Evolutionary conservation across 2,113 vertebrate genomes (phyloP).

Genomic region (Neogobius melanostomus): DNA sequence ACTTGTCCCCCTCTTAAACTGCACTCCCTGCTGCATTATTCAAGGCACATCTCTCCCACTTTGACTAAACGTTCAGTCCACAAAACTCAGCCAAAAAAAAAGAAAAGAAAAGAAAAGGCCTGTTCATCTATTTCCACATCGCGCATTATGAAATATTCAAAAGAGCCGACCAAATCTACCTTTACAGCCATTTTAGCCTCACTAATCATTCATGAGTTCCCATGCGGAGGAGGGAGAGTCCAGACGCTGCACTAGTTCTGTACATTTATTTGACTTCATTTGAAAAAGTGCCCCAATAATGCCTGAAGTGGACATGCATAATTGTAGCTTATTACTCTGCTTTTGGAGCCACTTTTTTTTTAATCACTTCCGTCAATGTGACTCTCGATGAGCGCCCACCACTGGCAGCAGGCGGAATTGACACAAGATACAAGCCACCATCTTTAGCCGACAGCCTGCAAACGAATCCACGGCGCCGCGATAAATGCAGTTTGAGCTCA

Average conservation of each 20-base stretch:
- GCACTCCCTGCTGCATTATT: not conserved
- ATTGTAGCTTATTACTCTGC: too few relatives aligned
- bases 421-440: too few relatives aligned
- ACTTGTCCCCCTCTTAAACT: not conserved
- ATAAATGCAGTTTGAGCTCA: too few relatives aligned
- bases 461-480: too few relatives aligned
- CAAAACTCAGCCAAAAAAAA: not conserved
- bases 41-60: not conserved
- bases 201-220: not conserved
- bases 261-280: not conserved
- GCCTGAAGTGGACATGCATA: too few relatives aligned
- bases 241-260: not conserved
- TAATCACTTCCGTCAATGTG: too few relatives aligned
- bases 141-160: conserved; percentile 1
- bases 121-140: not conserved
- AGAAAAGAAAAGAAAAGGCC: not conserved
- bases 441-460: too few relatives aligned
- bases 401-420: too few relatives aligned
- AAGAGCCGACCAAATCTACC: conserved; percentile 1
- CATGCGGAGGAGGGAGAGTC: not conserved
- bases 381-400: too few relatives aligned
- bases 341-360: too few relatives aligned
- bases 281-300: not conserved
- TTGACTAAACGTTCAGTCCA: not conserved
- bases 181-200: conserved; percentile 3